phyloP scores from a whole-genome alignment of 2,113 vertebrate species.

The Plectropomus leopardus region DNA sequence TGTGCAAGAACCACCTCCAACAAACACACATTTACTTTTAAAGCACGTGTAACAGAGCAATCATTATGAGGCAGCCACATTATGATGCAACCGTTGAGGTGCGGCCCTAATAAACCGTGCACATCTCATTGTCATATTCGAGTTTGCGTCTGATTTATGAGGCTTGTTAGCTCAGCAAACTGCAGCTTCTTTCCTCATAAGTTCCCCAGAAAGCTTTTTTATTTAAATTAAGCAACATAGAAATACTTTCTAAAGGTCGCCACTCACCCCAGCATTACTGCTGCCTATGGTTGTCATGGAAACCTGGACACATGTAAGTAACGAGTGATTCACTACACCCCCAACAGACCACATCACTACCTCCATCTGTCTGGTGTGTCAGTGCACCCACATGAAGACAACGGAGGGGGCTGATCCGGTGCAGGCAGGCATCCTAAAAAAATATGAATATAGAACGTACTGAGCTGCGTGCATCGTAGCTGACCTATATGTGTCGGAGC shows the following conservation, averaged over 20 bases:
- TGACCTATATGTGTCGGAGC: neutral
- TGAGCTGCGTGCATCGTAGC: neutral
- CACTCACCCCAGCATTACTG: neutral
- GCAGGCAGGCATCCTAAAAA: neutral
- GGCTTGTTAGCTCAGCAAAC: neutral
- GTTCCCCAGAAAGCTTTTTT: neutral
- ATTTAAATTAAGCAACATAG: neutral
- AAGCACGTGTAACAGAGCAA: constrained; percentile 16
- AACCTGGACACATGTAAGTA: constrained; percentile 27
- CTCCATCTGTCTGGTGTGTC: constrained; percentile 39
- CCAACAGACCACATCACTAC: constrained; percentile 14
- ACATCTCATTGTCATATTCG: constrained; percentile 15
- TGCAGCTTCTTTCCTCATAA: neutral
- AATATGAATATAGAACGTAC: neutral
- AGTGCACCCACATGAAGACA: constrained; percentile 22
- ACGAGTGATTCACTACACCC: constrained; percentile 41
- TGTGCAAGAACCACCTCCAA: neutral
- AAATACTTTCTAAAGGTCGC: constrained; percentile 46
- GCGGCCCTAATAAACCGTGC: neutral
- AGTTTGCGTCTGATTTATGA: neutral
- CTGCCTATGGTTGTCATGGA: constrained; percentile 37
- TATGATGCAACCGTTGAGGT: constrained; percentile 11
- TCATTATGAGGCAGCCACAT: constrained; percentile 36
- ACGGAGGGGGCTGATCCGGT: constrained; percentile 14
- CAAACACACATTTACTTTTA: constrained; percentile 11